phyloP scores from a whole-genome alignment of 2,888 invertebrate species.

The Panopea generosa region DNA sequence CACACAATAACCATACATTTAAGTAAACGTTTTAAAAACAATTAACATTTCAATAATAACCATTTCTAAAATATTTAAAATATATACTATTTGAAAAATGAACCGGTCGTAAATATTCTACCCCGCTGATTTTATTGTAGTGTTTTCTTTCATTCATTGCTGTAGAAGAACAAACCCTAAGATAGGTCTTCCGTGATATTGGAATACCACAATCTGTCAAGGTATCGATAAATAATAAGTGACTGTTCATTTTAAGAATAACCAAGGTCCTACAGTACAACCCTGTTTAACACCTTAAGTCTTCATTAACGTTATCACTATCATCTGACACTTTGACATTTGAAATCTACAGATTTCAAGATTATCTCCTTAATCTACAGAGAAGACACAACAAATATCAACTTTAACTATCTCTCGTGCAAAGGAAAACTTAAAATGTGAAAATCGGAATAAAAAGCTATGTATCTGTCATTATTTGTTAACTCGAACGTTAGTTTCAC shows the following conservation, averaged over 20 bases:
- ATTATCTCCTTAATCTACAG: conserved; percentile 37
- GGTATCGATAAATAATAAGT: conserved; percentile 31
- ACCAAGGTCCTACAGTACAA: conserved; percentile 38
- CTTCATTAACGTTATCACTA: conserved; percentile 51
- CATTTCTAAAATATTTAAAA: not conserved
- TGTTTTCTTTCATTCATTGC: no score
- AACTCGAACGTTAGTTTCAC: conserved; percentile 20
- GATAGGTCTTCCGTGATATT: no score
- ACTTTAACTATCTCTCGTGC: conserved; percentile 52
- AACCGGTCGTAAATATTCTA: no score
- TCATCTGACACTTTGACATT: conserved; percentile 63
- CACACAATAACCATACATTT: no score
- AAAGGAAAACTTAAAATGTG: conserved; percentile 29
- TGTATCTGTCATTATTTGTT: conserved; percentile 10
- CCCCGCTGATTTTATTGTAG: no score
- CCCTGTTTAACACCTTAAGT: conserved; percentile 54
- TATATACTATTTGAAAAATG: no score
- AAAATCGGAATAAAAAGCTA: not conserved
- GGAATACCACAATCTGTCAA: conserved; percentile 23
- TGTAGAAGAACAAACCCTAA: no score
- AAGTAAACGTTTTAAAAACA: not conserved
- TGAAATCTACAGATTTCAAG: conserved; percentile 36
- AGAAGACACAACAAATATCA: conserved; percentile 49
- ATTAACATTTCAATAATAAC: not conserved
- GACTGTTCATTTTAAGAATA: conserved; percentile 36